Base-by-base conservation (phyloP, 2,888 invertebrate genomes). In the Lissocephala sabroskyi region DNA sequence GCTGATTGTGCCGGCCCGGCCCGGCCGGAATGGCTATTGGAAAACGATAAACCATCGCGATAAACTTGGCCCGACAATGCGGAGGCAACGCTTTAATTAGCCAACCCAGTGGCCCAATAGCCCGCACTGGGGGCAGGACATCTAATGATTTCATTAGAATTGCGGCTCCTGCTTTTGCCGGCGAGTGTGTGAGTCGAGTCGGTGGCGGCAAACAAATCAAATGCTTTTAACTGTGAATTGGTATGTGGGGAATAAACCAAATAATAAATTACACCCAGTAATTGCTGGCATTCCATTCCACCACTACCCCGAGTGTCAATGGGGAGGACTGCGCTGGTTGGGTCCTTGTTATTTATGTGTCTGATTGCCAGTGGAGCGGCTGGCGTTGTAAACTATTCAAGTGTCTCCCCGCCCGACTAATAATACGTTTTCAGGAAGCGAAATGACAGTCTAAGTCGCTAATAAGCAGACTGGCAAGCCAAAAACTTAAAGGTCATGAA, bases 201-300 rank as follows among this genome's bases (percentile, higher is more conserved):
- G 23, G 23, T 2, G 33, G 42, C 35, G 13, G 35, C 23, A 37
- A 50, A 52, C 45, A 56, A 59, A 56, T 55, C 63, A 63, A 76
- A 76, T 63, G 62, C 57, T 61, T 59, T 74, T 74, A 71, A 78
- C 74, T 62, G 74, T 62, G 64, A 65, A 75, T 65, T 75, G 67
- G 59, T 59, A 54, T 56, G 42, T 54, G 64, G 76, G 73, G 76
- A 71, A 61, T 63, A 63, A 23, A 28, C 63, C 49, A 66, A 56
- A 48, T 50, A 68, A 75, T 75, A 68, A 75, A 75, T 75, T 71
- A 71, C 67, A 35, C n/a, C n/a, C n/a, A n/a, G n/a, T n/a, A n/a
- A n/a, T n/a, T n/a, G n/a, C n/a, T n/a, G n/a, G n/a, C n/a, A n/a
- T n/a, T n/a, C n/a, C n/a, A n/a, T n/a, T n/a, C n/a, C n/a, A n/a